Percentiles rank a stretch among this genome's conserved stretches.
Evolutionary conservation across 2,888 invertebrate genomes (phyloP).

Genomic region (Mystacides longicornis): DNA sequence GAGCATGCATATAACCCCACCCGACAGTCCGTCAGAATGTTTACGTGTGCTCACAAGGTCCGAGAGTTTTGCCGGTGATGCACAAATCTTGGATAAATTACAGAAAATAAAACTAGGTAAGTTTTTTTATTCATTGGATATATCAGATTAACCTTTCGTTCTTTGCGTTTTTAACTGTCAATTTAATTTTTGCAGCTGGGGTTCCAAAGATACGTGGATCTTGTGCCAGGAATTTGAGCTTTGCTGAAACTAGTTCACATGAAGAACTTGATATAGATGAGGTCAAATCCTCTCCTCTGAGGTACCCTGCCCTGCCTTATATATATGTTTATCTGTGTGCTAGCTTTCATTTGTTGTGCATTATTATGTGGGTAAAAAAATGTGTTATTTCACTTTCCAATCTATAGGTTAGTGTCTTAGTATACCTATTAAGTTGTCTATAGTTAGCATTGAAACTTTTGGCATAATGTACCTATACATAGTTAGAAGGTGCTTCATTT

Average conservation of each 20-base stretch:
- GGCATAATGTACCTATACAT: no score
- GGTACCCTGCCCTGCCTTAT: no score
- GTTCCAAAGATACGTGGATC: slow-evolving; percentile 25
- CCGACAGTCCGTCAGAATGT: slow-evolving; percentile 55
- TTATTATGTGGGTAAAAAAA: slow-evolving; percentile 2
- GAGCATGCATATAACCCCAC: slow-evolving; percentile 47
- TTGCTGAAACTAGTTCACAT: slow-evolving; percentile 46
- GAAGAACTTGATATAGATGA: slow-evolving; percentile 37
- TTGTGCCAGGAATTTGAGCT: slow-evolving; percentile 51
- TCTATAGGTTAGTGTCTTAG: no score
- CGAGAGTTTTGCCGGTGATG: slow-evolving; percentile 74
- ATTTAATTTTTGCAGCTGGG: slow-evolving; percentile 9
- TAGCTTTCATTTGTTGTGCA: no score
- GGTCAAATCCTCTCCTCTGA: slow-evolving; percentile 44
- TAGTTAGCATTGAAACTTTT: no score
- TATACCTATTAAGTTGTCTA: no score
- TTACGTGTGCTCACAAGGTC: slow-evolving; percentile 54
- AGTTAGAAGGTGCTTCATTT: no score
- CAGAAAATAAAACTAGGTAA: slow-evolving; percentile 42
- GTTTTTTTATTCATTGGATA: background rate
- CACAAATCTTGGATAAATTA: slow-evolving; percentile 64
- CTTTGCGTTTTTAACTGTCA: background rate
- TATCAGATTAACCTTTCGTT: background rate
- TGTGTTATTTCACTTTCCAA: background rate
- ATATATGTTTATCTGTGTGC: no score